Evolutionary conservation across 2,113 vertebrate genomes (phyloP).

Genomic region (Engraulis encrasicolus): DNA sequence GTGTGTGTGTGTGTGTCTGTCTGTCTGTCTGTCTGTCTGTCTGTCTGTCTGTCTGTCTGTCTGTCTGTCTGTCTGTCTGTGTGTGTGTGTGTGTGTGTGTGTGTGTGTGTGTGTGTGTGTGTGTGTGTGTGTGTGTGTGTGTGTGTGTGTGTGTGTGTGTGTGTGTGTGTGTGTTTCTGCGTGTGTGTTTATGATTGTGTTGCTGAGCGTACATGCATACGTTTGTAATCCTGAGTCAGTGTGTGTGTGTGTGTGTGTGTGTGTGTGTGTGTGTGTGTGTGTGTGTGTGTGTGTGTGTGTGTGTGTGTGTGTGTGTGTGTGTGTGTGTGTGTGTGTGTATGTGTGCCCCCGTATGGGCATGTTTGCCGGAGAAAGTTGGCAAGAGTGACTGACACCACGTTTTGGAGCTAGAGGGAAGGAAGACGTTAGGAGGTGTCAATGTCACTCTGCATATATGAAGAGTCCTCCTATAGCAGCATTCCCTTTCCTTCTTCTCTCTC

Average conservation of each 20-base stretch:
- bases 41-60: constrained; percentile 14
- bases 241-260: too few relatives aligned
- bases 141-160: not conserved
- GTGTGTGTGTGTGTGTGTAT: too few relatives aligned
- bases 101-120: too few relatives aligned
- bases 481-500: too few relatives aligned
- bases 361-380: too few relatives aligned
- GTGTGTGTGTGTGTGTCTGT: not conserved
- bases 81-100: not conserved
- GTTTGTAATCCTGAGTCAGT: not conserved
- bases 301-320: too few relatives aligned
- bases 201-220: not conserved
- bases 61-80: constrained; percentile 21
- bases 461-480: not conserved
- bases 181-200: not conserved
- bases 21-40: not conserved
- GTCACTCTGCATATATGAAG: not conserved
- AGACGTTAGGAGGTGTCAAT: not conserved
- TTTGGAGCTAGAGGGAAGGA: not conserved
- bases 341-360: too few relatives aligned
- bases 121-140: too few relatives aligned
- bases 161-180: not conserved
- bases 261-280: too few relatives aligned
- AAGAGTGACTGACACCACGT: not conserved
- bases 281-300: too few relatives aligned